These are phyloP conservation scores for Clivina fossor DNA, from an alignment of 2,888 invertebrate genomes.

Conservation along the genomic window DNA sequence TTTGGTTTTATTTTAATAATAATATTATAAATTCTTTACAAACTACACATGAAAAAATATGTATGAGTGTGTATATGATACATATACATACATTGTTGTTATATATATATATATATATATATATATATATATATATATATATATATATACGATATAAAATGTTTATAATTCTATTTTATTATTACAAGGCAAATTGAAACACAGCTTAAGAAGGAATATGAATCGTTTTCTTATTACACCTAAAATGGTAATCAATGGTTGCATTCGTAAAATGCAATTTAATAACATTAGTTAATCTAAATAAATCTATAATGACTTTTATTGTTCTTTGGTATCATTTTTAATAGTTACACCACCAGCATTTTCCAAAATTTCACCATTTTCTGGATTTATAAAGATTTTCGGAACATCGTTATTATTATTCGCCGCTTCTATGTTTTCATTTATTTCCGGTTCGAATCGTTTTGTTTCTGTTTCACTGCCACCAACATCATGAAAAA, in stretches of 20 bases:
- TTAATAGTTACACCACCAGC: constrained; percentile 18
- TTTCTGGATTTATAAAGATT: constrained; percentile 50
- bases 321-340: constrained; percentile 29
- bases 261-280: neutral
- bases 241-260: too few species aligned
- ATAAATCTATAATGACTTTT: constrained; percentile 30
- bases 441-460: constrained; percentile 44
- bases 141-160: constrained; percentile 13
- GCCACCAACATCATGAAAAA: constrained; percentile 46
- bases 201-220: constrained; percentile 28
- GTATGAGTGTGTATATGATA: constrained; percentile 24
- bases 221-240: too few species aligned
- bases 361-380: constrained; percentile 49
- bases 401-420: constrained; percentile 51
- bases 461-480: constrained; percentile 40
- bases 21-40: constrained; percentile 22
- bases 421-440: constrained; percentile 43
- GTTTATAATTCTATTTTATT: constrained; percentile 21
- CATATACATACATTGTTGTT: too few species aligned
- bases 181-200: constrained; percentile 31
- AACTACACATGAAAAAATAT: constrained; percentile 30
- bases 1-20: constrained; percentile 12
- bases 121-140: too few species aligned
- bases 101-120: too few species aligned
- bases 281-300: too few species aligned